Evolutionary conservation across 1,140 invertebrate species (phyloP).

Genomic region (Drosophila persimilis): DNA sequence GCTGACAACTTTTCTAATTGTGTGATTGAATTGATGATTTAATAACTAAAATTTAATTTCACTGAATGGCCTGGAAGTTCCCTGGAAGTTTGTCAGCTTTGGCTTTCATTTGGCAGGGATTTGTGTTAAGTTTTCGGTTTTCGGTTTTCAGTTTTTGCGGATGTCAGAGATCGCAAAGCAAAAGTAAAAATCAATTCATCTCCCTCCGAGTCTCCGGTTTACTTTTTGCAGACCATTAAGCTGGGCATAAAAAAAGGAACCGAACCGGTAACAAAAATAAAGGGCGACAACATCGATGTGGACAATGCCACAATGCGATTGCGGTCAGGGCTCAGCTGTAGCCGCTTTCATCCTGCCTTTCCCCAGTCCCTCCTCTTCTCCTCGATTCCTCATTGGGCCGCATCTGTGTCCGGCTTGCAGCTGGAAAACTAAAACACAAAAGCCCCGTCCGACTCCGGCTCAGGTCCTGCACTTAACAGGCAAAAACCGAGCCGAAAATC

Average conservation of each 20-base stretch:
- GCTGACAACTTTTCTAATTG: conserved; percentile 78
- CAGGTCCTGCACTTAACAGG: conserved; percentile 64
- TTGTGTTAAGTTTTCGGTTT: conserved; percentile 62
- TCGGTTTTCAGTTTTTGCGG: conserved; percentile 39
- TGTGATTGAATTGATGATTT: conserved; percentile 83
- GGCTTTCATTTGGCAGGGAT: conserved; percentile 61
- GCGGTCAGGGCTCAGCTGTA: conserved; percentile 58
- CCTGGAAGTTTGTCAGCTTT: conserved; percentile 59
- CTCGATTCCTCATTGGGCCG: conserved; percentile 20
- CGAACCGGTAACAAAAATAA: conserved; percentile 65
- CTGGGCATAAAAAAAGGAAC: conserved; percentile 30
- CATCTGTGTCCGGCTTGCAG: conserved; percentile 67
- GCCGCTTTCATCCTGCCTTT: not conserved
- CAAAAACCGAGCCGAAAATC: conserved; percentile 62
- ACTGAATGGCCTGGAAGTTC: conserved; percentile 17
- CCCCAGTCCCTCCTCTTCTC: not conserved
- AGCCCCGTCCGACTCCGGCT: conserved; percentile 40
- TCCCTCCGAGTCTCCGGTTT: conserved; percentile 2
- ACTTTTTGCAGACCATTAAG: conserved; percentile 61
- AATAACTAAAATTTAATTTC: conserved; percentile 82
- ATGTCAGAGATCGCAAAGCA: conserved; percentile 51
- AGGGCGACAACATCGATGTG: conserved; percentile 74
- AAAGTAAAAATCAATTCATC: conserved; percentile 68
- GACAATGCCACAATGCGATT: conserved; percentile 79
- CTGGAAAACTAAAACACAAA: conserved; percentile 73